Conservation (phyloP, 2,888 invertebrate species). For the Spisula subtruncata region DNA sequence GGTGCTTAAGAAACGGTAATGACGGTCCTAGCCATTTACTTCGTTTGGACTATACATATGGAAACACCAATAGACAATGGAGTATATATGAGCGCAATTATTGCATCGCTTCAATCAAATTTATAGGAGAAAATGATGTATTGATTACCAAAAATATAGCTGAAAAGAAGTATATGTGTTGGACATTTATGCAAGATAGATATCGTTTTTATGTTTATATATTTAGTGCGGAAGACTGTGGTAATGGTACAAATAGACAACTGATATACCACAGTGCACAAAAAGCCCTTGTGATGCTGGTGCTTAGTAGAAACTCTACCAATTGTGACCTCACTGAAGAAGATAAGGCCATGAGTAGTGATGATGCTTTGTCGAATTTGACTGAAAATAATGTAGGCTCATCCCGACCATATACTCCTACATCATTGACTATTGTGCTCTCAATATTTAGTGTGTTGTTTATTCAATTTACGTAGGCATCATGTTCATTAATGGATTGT, state of each 20-base stretch:
- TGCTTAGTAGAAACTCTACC: conserved; percentile 57
- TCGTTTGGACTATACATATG: conserved; percentile 61
- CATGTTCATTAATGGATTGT: background rate
- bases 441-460: background rate
- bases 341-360: conserved; percentile 49
- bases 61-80: conserved; percentile 43
- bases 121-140: conserved; percentile 67
- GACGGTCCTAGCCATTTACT: conserved; percentile 58
- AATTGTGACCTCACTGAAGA: conserved; percentile 63
- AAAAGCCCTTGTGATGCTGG: conserved; percentile 57
- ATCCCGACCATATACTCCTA: conserved; percentile 30
- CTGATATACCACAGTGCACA: conserved; percentile 59
- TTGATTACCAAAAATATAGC: conserved; percentile 64
- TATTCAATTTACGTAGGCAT: background rate
- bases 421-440: background rate
- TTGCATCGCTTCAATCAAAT: conserved; percentile 69
- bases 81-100: conserved; percentile 43
- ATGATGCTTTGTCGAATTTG: conserved; percentile 52
- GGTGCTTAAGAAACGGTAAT: conserved; percentile 60
- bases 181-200: conserved; percentile 64
- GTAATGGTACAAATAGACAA: conserved; percentile 70
- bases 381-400: conserved; percentile 47
- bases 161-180: conserved; percentile 60
- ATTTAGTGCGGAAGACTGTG: conserved; percentile 66
- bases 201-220: conserved; percentile 60